Base-by-base conservation (phyloP, 2,888 invertebrate genomes). In the Axea sp. region DNA sequence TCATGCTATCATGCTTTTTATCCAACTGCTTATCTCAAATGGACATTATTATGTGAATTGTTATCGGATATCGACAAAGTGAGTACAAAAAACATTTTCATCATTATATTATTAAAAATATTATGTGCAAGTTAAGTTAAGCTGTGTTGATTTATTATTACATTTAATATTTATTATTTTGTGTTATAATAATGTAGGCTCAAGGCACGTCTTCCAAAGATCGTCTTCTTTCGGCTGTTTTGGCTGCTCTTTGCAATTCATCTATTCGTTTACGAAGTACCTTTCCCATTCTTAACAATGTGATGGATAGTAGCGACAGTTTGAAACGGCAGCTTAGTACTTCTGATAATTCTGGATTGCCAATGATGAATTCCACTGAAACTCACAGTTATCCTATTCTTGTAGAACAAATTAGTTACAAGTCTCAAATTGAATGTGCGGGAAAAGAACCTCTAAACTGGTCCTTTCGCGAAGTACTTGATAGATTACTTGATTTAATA, bases 1-100 rank as follows among this genome's bases (percentile, higher is more conserved):
- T 91, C 94, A 1, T 97, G 98, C 84, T 98, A 97, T 83, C 96
- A 98, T 87, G 96, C 96, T 0, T 98, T 99, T 89, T 98, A 96
- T 88, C 98, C 98, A 0, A 97, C 97, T 0, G 95, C 96, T 0
- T 93, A 93, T 53, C 89, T 98, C 49, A 98, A 98, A 86, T 98
- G 98, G 97, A 93, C 93, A 76, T 95, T 95, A 82, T 89, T 98
- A 0, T 96, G 97, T 85, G 95, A 95, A 80, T 87, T 96, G 68
- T 88, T 96, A n/a, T 90, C 90, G 17, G 90, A 93, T 83, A 91
- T 92, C 82, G 91, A 92, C 69, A 93, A 92, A 88, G 93, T 93
- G 88, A 62, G 47, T 39, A n/a, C n/a, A n/a, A n/a, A n/a, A n/a
- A n/a, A n/a, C n/a, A n/a, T n/a, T n/a, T n/a, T n/a, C n/a, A n/a